These are phyloP conservation scores for Sycophila texana DNA, from an alignment of 2,888 invertebrate genomes.

Conservation along the genomic window DNA sequence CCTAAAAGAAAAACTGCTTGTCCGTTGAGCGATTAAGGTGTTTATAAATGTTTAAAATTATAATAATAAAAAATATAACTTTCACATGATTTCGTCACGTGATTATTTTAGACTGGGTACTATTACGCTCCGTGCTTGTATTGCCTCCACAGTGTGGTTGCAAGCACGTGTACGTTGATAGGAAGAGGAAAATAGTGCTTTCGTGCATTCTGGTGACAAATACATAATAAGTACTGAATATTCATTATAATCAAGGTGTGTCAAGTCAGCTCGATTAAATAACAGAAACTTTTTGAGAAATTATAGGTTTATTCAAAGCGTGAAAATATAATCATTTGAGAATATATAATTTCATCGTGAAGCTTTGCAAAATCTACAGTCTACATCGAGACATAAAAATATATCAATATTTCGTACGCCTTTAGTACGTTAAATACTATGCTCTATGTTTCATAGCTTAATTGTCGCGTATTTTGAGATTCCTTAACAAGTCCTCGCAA, in stretches of 20 bases:
- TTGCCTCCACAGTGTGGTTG: too few species aligned
- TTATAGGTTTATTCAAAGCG: slow-evolving; percentile 48
- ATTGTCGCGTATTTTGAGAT: slow-evolving; percentile 22
- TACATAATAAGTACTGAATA: not conserved
- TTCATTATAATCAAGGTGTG: not conserved
- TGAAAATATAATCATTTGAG: slow-evolving; percentile 18
- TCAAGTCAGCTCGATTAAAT: not conserved
- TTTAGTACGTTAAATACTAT: slow-evolving; percentile 5
- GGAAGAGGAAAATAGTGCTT: not conserved
- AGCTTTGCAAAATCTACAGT: slow-evolving; percentile 36
- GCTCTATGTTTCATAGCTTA: not conserved
- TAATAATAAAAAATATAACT: too few species aligned
- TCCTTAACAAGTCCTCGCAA: not conserved
- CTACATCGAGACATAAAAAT: slow-evolving; percentile 43
- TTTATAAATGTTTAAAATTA: too few species aligned
- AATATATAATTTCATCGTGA: slow-evolving; percentile 47
- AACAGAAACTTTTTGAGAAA: slow-evolving; percentile 11
- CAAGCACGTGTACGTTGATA: too few species aligned
- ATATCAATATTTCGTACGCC: slow-evolving; percentile 21
- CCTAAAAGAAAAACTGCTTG: too few species aligned
- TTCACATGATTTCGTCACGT: too few species aligned
- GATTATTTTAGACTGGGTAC: too few species aligned
- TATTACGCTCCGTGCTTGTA: too few species aligned
- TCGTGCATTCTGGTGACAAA: not conserved
- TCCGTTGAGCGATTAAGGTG: too few species aligned